phyloP scores from a whole-genome alignment of 2,113 vertebrate species.

The Paramisgurnus dabryanus region DNA sequence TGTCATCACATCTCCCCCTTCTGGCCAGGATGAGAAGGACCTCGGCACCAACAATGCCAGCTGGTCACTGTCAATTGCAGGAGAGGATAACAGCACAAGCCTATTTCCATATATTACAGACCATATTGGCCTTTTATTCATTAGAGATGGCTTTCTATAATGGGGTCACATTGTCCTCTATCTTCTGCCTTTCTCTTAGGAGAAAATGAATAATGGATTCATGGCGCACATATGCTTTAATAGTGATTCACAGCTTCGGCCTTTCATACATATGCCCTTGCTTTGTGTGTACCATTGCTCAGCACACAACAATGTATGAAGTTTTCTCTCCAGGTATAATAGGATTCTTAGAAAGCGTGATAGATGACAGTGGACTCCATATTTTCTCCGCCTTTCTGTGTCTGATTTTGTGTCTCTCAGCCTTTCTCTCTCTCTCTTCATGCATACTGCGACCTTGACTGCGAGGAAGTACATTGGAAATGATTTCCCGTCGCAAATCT shows the following conservation, averaged over 20 bases:
- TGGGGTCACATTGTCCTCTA: conserved; percentile 42
- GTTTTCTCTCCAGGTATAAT: conserved; percentile 25
- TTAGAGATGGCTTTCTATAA: conserved; percentile 46
- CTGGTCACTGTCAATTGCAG: conserved; percentile 12
- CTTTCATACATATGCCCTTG: conserved; percentile 45
- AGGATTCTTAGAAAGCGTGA: conserved; percentile 36
- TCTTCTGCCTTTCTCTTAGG: conserved; percentile 39
- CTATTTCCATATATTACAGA: conserved; percentile 48
- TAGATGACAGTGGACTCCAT: conserved; percentile 35
- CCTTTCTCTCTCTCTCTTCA: background rate
- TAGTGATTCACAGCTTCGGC: conserved; percentile 37
- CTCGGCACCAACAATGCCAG: background rate
- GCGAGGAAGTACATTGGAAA: conserved; percentile 50
- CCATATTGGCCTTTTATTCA: conserved; percentile 48
- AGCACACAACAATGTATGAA: conserved; percentile 39
- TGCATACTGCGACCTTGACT: conserved; percentile 51
- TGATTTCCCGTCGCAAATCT: conserved; percentile 54
- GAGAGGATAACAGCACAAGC: conserved; percentile 31
- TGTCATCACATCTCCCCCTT: conserved; percentile 49
- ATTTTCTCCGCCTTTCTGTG: background rate
- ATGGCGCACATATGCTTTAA: conserved; percentile 37
- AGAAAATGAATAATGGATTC: conserved; percentile 54
- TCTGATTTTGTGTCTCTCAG: conserved; percentile 15
- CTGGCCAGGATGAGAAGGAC: conserved; percentile 39
- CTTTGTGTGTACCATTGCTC: background rate